These are phyloP conservation scores for Poeciliopsis retropinna DNA, from an alignment of 2,113 vertebrate species.

Conservation along the genomic window DNA sequence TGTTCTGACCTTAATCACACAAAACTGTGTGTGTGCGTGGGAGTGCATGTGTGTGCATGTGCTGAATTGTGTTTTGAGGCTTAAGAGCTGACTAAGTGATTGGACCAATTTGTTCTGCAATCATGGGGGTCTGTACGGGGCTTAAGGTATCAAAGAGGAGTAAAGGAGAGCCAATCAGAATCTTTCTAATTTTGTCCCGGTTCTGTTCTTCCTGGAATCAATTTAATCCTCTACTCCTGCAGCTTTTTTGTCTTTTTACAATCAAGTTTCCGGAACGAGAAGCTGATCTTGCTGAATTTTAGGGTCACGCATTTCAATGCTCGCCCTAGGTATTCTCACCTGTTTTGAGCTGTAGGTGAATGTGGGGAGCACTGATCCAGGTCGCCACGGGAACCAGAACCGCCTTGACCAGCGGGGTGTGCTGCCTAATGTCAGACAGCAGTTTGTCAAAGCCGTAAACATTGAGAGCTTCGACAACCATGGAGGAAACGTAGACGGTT, in stretches of 20 bases:
- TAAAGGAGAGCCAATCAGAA: slow-evolving; percentile 58
- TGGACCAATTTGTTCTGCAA: slow-evolving; percentile 56
- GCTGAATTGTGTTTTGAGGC: slow-evolving; percentile 39
- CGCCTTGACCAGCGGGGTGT: slow-evolving; percentile 84
- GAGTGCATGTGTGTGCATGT: not conserved
- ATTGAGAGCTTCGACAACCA: slow-evolving; percentile 84
- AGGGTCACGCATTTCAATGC: not conserved
- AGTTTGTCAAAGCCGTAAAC: slow-evolving; percentile 87
- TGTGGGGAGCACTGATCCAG: slow-evolving; percentile 83
- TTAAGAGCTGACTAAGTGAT: slow-evolving; percentile 61
- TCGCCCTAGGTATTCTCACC: slow-evolving; percentile 73
- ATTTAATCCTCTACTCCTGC: not conserved
- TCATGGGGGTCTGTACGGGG: slow-evolving; percentile 50
- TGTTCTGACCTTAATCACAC: slow-evolving; percentile 21
- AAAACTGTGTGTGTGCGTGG: not conserved
- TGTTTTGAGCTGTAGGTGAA: slow-evolving; percentile 91
- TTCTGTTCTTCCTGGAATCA: slow-evolving; percentile 27
- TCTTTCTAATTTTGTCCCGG: slow-evolving; percentile 57
- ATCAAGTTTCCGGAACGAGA: not conserved
- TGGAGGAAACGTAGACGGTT: slow-evolving; percentile 83
- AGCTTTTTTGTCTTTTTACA: not conserved
- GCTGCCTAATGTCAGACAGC: slow-evolving; percentile 86
- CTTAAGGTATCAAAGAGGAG: slow-evolving; percentile 58
- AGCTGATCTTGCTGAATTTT: not conserved
- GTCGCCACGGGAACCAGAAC: slow-evolving; percentile 85